A percentile compares a stretch with the other conserved stretches of the same genome.
Conservation (phyloP, 53 echinoderm and acorn worm species). For the Luidia sarsii region DNA sequence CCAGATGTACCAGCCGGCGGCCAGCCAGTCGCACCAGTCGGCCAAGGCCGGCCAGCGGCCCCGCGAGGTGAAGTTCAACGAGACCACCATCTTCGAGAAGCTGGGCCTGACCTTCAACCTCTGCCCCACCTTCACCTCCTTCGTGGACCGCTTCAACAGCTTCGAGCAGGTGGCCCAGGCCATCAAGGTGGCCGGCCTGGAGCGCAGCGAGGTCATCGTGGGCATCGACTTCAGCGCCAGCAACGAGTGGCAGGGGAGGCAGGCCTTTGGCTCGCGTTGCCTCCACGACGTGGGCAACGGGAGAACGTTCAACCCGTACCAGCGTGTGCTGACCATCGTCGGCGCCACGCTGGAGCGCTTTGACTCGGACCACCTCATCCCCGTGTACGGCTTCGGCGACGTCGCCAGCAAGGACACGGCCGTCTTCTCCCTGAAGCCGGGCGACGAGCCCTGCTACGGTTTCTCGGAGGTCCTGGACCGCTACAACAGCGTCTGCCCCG, state of each 20-base stretch:
- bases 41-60: constrained; percentile 28
- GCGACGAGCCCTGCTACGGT: constrained; percentile 69
- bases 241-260: constrained; percentile 97
- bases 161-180: constrained; percentile 86
- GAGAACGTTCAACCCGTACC: constrained; percentile 93
- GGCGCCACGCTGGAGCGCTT: constrained; percentile 94
- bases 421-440: constrained; percentile 74
- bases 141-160: constrained; percentile 81
- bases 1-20: constrained; percentile 70
- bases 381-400: constrained; percentile 91
- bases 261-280: constrained; percentile 61
- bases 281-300: constrained; percentile 80
- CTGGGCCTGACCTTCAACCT: constrained; percentile 81
- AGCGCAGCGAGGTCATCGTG: constrained; percentile 85
- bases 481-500: constrained; percentile 63
- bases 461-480: constrained; percentile 82
- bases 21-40: constrained; percentile 50
- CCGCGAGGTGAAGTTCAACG: constrained; percentile 66
- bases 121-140: constrained; percentile 84
- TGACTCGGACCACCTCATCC: constrained; percentile 93
- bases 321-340: constrained; percentile 83
- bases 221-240: constrained; percentile 97
- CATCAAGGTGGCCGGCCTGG: constrained; percentile 89
- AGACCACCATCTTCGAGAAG: constrained; percentile 83
- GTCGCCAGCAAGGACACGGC: constrained; percentile 56